Evolutionary conservation across 2,113 vertebrate genomes (phyloP).

Genomic region (Dinomys branickii): DNA sequence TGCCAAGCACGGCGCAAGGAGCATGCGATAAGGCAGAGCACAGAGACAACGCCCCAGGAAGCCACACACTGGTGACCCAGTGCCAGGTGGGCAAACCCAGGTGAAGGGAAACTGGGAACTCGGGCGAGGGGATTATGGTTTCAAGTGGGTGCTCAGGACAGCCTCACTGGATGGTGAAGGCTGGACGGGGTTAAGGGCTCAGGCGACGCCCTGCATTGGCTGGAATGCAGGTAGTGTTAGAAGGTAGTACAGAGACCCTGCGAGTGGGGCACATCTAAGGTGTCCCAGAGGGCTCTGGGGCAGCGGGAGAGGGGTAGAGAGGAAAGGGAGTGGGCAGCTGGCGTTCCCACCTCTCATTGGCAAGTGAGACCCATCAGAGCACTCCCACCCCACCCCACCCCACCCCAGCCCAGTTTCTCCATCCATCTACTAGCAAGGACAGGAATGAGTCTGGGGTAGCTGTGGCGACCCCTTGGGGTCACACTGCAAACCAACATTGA

Average conservation of each 20-base stretch:
- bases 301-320: no score
- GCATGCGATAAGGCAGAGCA: neutral
- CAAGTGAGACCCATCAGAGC: neutral
- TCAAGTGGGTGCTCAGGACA: neutral
- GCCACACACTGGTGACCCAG: neutral
- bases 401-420: neutral
- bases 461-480: neutral
- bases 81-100: neutral
- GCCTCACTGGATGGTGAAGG: neutral
- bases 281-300: neutral
- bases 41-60: neutral
- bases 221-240: neutral
- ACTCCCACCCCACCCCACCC: neutral
- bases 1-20: neutral
- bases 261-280: accelerated
- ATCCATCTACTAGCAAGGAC: no score
- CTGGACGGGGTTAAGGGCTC: neutral
- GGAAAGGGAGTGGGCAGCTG: neutral
- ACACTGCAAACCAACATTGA: neutral
- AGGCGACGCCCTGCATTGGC: neutral
- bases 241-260: neutral
- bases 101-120: neutral
- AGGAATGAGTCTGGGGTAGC: no score
- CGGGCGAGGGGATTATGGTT: neutral
- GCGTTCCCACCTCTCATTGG: neutral